These are phyloP conservation scores for Urocyon cinereoargenteus DNA, from an alignment of 2,797 vertebrate species.

Conservation along the genomic window DNA sequence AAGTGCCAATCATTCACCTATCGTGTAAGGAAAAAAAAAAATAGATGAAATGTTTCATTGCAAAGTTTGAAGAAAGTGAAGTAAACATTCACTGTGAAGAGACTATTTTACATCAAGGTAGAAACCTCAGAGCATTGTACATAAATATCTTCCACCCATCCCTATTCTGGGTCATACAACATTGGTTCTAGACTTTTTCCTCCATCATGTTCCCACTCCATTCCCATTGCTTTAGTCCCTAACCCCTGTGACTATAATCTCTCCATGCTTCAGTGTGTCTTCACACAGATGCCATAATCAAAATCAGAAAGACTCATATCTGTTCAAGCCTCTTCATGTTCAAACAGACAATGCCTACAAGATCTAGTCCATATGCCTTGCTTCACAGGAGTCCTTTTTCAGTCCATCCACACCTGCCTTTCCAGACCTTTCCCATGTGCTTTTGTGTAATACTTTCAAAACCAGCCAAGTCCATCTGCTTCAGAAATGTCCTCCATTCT, in stretches of 20 bases:
- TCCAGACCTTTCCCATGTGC: neutral
- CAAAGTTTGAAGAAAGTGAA: neutral
- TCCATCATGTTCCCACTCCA: neutral
- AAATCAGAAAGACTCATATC: neutral
- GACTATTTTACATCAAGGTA: neutral
- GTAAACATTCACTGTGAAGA: neutral
- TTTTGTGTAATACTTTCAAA: neutral
- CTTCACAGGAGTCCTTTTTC: neutral
- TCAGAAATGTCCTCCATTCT: neutral
- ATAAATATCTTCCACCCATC: neutral
- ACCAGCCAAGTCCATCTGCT: neutral
- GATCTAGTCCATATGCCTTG: neutral
- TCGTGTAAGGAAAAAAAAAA: neutral
- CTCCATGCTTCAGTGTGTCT: neutral
- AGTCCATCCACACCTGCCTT: neutral
- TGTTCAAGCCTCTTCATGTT: neutral
- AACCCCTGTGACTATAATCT: neutral
- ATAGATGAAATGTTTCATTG: neutral
- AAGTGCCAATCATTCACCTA: neutral
- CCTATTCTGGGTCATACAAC: neutral
- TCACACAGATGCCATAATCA: neutral
- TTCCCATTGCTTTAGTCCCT: neutral
- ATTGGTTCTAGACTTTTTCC: neutral
- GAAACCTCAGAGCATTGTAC: neutral
- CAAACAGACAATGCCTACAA: neutral